These are phyloP conservation scores for Amyelois transitella DNA, from an alignment of 1,140 invertebrate species.

Conservation along the genomic window DNA sequence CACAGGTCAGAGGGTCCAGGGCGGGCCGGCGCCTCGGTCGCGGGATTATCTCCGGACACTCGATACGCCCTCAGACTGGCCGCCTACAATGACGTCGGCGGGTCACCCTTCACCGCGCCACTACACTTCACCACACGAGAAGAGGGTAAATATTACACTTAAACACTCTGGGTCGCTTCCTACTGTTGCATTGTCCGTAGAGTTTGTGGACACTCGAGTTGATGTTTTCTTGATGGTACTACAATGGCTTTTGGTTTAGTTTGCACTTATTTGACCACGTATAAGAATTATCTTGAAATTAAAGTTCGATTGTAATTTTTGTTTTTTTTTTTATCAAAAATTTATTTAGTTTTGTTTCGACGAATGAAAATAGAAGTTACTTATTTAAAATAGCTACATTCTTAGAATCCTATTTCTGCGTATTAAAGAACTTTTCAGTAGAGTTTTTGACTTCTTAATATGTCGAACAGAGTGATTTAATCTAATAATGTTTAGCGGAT, in stretches of 20 bases:
- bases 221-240: neutral
- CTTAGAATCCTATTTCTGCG: no score
- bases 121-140: constrained; percentile 63
- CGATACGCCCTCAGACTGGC: constrained; percentile 59
- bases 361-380: no score
- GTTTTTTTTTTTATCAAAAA: no score
- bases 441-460: no score
- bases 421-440: no score
- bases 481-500: no score
- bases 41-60: constrained; percentile 54
- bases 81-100: constrained; percentile 61
- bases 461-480: no score
- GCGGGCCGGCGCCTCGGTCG: constrained; percentile 49
- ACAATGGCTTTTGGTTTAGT: neutral
- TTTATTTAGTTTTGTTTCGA: no score
- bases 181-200: neutral
- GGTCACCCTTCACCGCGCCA: constrained; percentile 49
- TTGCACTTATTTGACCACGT: no score
- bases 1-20: constrained; percentile 55
- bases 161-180: neutral
- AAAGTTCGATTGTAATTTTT: no score
- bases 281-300: no score
- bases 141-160: constrained; percentile 38
- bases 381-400: no score
- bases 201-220: neutral